Evolutionary conservation across 2,113 vertebrate species (phyloP), one percentile per base, ranked within the genome.

Genomic region (Lasiurus cinereus): DNA sequence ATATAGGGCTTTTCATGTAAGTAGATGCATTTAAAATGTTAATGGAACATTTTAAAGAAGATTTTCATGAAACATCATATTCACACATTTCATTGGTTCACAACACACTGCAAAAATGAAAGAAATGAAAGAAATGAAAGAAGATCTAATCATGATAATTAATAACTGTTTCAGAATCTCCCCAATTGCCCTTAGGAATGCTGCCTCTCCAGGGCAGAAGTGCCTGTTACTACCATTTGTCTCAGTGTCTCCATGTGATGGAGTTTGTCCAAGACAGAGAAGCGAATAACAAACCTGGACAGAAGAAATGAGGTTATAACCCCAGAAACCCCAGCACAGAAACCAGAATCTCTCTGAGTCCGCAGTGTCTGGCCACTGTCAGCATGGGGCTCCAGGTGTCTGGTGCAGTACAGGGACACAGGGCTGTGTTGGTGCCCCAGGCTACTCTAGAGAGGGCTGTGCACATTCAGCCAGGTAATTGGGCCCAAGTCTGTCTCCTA

Each of bases 281-380:
- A 13, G 46, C 48, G 46, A 50, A 46, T 66, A 78, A 74, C 66
- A 43, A 56, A 73, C 64, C 24, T 21, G 27, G 62, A 29, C 85
- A 36, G 74, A 12, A 46, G 86, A 67, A 73, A 74, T 56, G 92
- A 46, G 50, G 52, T 39, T 5, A 1, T 18, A 33, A 54, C 59
- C 79, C 18, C 92, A 91, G 91, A 91, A 90, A 46, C 10, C 22
- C 46, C 64, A n/a, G 79, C 0, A 5, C 33, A 21, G 59, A 93
- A 62, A 36, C 80, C 14, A 88, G 83, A 83, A 70, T 14, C 7
- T 59, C 33, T 18, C 54, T 1, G 27, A 4, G 8, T 24, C 33
- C 84, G 62, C 39, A 11, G 48, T 73, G 59, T 84, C 52, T 52
- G 16, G 15, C 88, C 74, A 15, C 56, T 39, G 12, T 62, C 29